Evolutionary conservation across 2,888 invertebrate genomes (phyloP).

Genomic region (Theristus sp.): DNA sequence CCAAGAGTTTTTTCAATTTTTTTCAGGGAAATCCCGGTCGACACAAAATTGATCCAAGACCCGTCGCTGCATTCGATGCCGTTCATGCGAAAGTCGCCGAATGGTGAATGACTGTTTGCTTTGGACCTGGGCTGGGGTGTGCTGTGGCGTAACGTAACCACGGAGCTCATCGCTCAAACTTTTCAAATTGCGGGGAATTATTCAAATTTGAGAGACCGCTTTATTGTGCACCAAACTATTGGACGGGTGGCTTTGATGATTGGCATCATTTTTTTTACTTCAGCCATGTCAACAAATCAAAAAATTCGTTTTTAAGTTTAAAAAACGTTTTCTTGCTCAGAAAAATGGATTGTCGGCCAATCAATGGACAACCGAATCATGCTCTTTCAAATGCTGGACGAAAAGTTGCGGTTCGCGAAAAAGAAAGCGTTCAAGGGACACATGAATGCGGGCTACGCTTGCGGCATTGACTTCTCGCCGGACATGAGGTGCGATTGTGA

Average conservation of each 20-base stretch:
- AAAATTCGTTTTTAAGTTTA: background rate
- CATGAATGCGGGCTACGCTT: constrained; percentile 98
- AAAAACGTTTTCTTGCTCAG: constrained; percentile 20
- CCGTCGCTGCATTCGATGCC: constrained; percentile 99
- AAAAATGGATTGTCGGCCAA: constrained; percentile 97
- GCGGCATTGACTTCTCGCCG: constrained; percentile 85
- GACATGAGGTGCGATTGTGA: constrained; percentile 88
- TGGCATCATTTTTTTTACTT: too few species aligned
- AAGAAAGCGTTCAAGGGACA: constrained; percentile 93
- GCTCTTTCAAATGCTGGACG: constrained; percentile 85
- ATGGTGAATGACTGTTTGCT: constrained; percentile 39
- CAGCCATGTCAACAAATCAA: background rate
- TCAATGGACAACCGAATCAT: constrained; percentile 97
- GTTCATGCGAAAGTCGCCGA: constrained; percentile 77
- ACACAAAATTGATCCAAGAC: constrained; percentile 99
- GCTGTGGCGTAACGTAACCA: background rate
- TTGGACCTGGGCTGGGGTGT: too few species aligned
- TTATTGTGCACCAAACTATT: too few species aligned
- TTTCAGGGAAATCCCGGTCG: constrained; percentile 47
- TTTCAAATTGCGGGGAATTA: background rate
- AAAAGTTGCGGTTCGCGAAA: constrained; percentile 81
- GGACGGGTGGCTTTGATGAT: too few species aligned
- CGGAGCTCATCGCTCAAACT: too few species aligned
- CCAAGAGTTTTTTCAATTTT: too few species aligned
- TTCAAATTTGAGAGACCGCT: background rate